These are phyloP conservation scores for Pseudomyrmex cubaensis DNA, from an alignment of 1,140 invertebrate genomes.

Conservation along the genomic window DNA sequence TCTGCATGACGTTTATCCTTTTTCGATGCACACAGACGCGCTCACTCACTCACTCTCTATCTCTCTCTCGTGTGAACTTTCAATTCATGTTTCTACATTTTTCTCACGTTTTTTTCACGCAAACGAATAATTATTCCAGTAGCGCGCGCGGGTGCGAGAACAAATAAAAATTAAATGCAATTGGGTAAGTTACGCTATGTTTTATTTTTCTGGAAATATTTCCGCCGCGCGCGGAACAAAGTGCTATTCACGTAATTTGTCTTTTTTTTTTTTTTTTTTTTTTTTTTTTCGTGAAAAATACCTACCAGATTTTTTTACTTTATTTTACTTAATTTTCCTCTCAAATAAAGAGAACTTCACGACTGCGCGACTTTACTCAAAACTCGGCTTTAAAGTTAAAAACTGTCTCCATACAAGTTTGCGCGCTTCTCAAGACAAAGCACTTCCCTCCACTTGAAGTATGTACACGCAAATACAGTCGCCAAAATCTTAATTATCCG, in stretches of 20 bases:
- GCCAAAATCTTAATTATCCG: conserved; percentile 5
- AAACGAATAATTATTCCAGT: background rate
- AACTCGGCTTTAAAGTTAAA: conserved; percentile 25
- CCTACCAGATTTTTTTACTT: background rate
- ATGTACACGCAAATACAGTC: background rate
- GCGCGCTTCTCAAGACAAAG: background rate
- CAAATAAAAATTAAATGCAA: background rate
- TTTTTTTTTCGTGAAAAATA: background rate
- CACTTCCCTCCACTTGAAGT: background rate
- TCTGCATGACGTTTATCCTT: background rate
- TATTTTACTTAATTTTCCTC: background rate
- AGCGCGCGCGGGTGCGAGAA: background rate
- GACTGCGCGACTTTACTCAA: background rate
- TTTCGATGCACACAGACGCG: background rate
- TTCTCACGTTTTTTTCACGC: background rate
- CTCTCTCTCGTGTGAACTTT: background rate
- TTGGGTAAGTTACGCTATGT: background rate
- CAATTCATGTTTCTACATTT: background rate
- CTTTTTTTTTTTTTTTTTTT: background rate
- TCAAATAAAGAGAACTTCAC: conserved; percentile 1
- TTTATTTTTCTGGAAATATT: background rate
- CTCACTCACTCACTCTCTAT: background rate
- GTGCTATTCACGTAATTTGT: background rate
- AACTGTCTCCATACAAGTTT: conserved; percentile 3
- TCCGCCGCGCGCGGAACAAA: background rate